Evolutionary conservation across 92 coral and sea anemone genomes (phyloP), one percentile per base, ranked within the genome.

Genomic region (Plumapathes pennacea): DNA sequence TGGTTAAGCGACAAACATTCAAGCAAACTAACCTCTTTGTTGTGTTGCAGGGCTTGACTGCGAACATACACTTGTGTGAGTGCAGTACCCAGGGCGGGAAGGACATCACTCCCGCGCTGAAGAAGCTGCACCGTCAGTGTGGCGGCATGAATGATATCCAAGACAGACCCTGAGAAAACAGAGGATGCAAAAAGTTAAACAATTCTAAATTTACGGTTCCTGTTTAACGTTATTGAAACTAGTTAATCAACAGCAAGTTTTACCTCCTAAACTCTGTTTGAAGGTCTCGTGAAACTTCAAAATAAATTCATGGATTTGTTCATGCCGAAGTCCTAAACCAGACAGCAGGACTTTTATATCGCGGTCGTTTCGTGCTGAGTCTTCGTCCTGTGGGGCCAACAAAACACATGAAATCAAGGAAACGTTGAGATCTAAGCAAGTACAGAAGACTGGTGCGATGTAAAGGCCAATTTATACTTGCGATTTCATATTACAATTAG

Each of bases 31-130:
- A 82, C 95, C 96, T 82, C 79, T 54, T 80, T 82, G 36, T 67
- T 70, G 18, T 46, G 50, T n/a, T 77, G 81, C 4, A 63, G 61
- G 42, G 58, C 76, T 45, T 74, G 89, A 64, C 60, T 84, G 42
- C 89, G 74, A 43, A 73, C 94, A 51, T 94, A 84, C 55, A 84
- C 86, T 62, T 94, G 96, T 38, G 62, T 64, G 18, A 94, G 62
- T n/a, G 99, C 77, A 22, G 82, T 84, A 24, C 22, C 18, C 33
- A 81, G 19, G 22, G 96, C 83, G 33, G 51, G 57, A 10, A 24
- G 10, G 18, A 63, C 23, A 31, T 70, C 80, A 26, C 30, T 29
- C 43, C 99, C 99, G 41, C 99, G 71, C 32, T 64, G 78, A 51
- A 69, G 27, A 26, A 94, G 82, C 33, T 88, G 67, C 11, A 38